Base-by-base conservation (phyloP, 2,113 vertebrate genomes). In the Syrmaticus mikado region DNA sequence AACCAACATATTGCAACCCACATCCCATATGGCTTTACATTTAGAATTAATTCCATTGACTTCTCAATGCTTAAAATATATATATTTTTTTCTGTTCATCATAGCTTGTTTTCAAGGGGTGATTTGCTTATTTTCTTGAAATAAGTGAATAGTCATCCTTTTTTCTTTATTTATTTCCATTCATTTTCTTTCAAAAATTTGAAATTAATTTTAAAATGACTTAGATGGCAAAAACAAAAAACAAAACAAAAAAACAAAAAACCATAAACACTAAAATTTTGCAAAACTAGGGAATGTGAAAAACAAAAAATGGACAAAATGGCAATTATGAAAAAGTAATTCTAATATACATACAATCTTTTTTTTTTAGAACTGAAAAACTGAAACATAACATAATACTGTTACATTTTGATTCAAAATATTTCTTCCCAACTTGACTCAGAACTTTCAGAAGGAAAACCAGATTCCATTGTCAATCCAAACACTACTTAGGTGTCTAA, bases 1-100 rank as follows among this genome's bases (percentile, higher is more conserved):
- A n/a, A 22, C 8, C n/a, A 48, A 8, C 4, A 4, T 13, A 11
- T 46, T n/a, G 13, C 3, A 28, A 3, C 21, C 4, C 6, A 8
- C 32, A 32, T 13, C 8, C 15, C 8, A 32, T 53, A n/a, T 17
- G 32, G 13, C 36, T 53, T 71, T 32, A 48, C 15, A 32, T 66
- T 72, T 84, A 65, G 6, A 84, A 72, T 24, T 60, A 3, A 40
- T n/a, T 50, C 43, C 34, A n/a, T 17, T 60, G 18, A 45, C 15
- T 55, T 30, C 13, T 62, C 13, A 38, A 34, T 27, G 5, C 30
- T 68, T 13, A 53, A 55, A 8, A 34, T 55, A 46, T 46, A 46
- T 21, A 46, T 21, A 21, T 46, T 21, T 46, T 46, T 46, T 46
- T 46, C 20, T 46, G 46, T 22, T 75, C 34, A 55, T 32, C 46